Evolutionary conservation across 1,140 invertebrate genomes (phyloP).

Genomic region (Cherax destructor): DNA sequence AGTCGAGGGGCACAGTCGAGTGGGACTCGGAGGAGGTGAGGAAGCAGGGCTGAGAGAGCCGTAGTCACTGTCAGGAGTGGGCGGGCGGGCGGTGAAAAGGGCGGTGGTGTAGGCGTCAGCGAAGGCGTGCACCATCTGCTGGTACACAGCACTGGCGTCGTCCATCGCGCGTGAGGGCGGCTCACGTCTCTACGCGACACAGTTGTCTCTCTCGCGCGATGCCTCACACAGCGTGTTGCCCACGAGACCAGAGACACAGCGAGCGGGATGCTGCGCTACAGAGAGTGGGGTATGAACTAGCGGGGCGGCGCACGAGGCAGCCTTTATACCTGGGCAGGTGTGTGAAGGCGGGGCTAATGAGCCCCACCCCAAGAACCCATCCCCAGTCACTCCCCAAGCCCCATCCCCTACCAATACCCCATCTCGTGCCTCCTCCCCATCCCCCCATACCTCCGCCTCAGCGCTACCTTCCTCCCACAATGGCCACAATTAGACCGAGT

Average conservation of each 20-base stretch:
- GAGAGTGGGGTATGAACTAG: conserved; percentile 34
- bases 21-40: conserved; percentile 43
- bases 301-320: background rate
- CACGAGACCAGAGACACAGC: background rate
- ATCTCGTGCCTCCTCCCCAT: no score
- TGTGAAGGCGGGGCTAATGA: conserved; percentile 9
- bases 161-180: conserved; percentile 35
- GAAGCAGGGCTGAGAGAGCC: conserved; percentile 46
- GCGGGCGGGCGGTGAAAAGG: conserved; percentile 43
- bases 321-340: conserved; percentile 55
- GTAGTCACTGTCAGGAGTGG: conserved; percentile 57
- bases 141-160: conserved; percentile 36
- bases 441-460: conserved; percentile 3
- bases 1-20: conserved; percentile 26
- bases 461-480: conserved; percentile 17
- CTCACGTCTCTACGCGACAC: background rate
- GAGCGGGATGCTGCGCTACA: background rate
- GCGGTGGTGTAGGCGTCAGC: conserved; percentile 53
- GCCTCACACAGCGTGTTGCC: background rate
- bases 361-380: no score
- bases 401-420: no score
- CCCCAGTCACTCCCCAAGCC: background rate
- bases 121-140: conserved; percentile 58
- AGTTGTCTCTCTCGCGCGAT: background rate
- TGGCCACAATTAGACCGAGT: conserved; percentile 28